Percentiles rank a stretch among this genome's conserved stretches.
Evolutionary conservation across 2,113 vertebrate species (phyloP).

Genomic region (Solenodon paradoxus): DNA sequence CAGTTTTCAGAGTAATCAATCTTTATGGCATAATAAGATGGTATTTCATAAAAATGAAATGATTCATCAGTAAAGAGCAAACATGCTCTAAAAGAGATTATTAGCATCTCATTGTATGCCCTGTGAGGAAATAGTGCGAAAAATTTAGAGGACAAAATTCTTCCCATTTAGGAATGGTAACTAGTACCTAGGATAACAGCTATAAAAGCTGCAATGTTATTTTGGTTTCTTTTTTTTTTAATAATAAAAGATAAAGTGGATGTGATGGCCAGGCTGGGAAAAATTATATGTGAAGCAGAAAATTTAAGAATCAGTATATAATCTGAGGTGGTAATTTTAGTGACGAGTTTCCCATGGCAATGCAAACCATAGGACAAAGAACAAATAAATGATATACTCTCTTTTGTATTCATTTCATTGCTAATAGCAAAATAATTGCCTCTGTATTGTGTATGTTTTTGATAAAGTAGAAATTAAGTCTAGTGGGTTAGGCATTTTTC

Average conservation of each 20-base stretch:
- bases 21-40: background rate
- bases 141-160: background rate
- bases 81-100: background rate
- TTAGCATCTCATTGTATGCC: background rate
- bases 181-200: background rate
- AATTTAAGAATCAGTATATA: background rate
- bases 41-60: background rate
- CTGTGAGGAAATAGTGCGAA: background rate
- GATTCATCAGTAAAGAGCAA: background rate
- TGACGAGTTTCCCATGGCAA: background rate
- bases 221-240: constrained; percentile 16
- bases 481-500: background rate
- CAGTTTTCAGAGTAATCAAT: background rate
- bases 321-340: background rate
- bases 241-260: constrained; percentile 1
- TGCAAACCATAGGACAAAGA: background rate
- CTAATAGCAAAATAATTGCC: background rate
- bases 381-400: background rate
- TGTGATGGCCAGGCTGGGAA: background rate
- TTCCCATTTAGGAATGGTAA: background rate
- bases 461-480: constrained; percentile 9
- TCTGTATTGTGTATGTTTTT: background rate
- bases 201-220: background rate
- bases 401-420: background rate
- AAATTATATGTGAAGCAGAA: background rate